Evolutionary conservation across 2,113 vertebrate species (phyloP).

Genomic region (Leptobrachium leishanense): DNA sequence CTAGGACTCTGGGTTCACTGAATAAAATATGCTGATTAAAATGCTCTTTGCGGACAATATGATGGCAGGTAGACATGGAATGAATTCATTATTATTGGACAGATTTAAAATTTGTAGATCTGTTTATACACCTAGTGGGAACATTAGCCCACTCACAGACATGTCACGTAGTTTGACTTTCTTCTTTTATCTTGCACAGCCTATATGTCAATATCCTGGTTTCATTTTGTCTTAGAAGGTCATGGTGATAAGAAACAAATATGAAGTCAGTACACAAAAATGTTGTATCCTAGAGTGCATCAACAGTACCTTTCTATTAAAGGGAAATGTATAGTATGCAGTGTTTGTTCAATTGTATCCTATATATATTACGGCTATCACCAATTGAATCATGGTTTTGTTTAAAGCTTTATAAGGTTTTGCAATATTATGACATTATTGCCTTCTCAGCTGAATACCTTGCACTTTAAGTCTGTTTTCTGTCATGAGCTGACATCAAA

Average conservation of each 20-base stretch:
- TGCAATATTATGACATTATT: too few relatives aligned
- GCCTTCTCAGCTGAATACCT: too few relatives aligned
- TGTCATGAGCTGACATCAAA: too few relatives aligned
- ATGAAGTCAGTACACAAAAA: too few relatives aligned
- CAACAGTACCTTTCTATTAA: too few relatives aligned
- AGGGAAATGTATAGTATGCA: too few relatives aligned
- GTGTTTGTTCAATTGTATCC: too few relatives aligned
- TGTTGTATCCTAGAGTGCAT: too few relatives aligned
- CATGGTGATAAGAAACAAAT: not conserved
- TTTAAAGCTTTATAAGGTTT: too few relatives aligned
- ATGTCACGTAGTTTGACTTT: not conserved
- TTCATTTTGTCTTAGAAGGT: not conserved
- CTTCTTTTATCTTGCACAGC: not conserved
- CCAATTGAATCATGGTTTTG: too few relatives aligned
- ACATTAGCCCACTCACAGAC: slow-evolving; percentile 3
- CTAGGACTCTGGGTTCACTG: slow-evolving; percentile 12
- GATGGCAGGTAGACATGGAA: slow-evolving; percentile 1
- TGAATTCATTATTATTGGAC: slow-evolving; percentile 9
- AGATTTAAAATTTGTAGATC: slow-evolving; percentile 3
- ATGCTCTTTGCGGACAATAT: slow-evolving; percentile 7
- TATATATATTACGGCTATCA: too few relatives aligned
- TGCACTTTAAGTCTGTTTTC: too few relatives aligned
- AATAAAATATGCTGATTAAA: slow-evolving; percentile 7
- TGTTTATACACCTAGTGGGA: not conserved
- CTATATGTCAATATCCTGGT: not conserved